Evolutionary conservation across 2,888 invertebrate species (phyloP).

Genomic region (Ganaspis brasiliensis): DNA sequence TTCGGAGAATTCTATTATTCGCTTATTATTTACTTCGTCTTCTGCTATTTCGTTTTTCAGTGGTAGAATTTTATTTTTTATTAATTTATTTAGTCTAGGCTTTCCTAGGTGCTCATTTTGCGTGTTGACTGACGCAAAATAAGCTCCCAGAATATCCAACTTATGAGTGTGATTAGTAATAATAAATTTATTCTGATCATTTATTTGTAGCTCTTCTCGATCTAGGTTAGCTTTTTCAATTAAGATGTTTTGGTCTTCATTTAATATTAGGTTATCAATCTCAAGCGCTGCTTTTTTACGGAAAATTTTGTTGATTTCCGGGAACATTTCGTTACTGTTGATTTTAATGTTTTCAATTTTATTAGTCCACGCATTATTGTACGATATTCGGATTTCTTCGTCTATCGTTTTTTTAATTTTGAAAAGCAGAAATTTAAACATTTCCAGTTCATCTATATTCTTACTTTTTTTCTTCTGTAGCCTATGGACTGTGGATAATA

Average conservation of each 20-base stretch:
- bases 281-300: background rate
- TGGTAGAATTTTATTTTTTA: background rate
- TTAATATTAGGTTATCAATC: too few species aligned
- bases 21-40: background rate
- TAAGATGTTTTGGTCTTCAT: too few species aligned
- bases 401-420: constrained; percentile 36
- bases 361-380: constrained; percentile 24
- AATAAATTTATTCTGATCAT: too few species aligned
- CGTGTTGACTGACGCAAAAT: constrained; percentile 40
- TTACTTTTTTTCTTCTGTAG: background rate
- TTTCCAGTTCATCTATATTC: background rate
- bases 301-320: too few species aligned
- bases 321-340: too few species aligned
- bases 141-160: constrained; percentile 35
- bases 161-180: constrained; percentile 28
- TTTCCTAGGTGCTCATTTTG: constrained; percentile 24
- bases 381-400: constrained; percentile 10
- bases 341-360: constrained; percentile 20
- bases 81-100: background rate
- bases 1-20: too few species aligned
- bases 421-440: background rate
- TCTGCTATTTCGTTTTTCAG: constrained; percentile 14
- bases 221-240: too few species aligned
- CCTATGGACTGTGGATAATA: constrained; percentile 21
- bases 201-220: too few species aligned